Evolutionary conservation across 1,140 invertebrate species (phyloP), one percentile per base, ranked within the genome.

Genomic region (Aphaenogaster floridana): DNA sequence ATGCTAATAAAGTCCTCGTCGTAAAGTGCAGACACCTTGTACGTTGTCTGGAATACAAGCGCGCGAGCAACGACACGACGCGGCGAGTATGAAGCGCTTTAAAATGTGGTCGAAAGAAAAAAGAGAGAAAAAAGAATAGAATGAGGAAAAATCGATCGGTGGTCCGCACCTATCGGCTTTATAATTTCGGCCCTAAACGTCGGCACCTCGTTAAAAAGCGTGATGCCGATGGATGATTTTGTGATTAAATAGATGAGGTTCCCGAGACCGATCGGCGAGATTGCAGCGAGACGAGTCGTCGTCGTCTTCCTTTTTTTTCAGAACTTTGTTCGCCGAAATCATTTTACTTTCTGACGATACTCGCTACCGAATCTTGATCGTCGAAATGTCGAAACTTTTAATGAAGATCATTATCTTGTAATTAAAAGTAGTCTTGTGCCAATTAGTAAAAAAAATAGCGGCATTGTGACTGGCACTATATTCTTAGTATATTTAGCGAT

Each of bases 1-100:
- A 93, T 93, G 90, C 87, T 92, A 93, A 93, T 93, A 92, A 93
- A 91, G 90, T 88, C 72, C 89, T 89, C 86, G 91, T 87, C 79
- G 80, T 88, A 88, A 92, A 90, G 68, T 77, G 80, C 59, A 80
- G 77, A 86, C 63, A 71, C 64, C 77, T 90, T 83, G 77, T 74
- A 88, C 54, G 39, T 76, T 71, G 77, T 66, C 69, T 52, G 68
- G 80, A 21, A 76, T 84, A 76, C 59, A 84, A 84, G 72, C 61
- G 66, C 63, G 63, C 64, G 28, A 34, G 17, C 42, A 39, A 78
- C 11, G 59, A 13, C 21, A 78, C 11, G 59, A 13, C 21, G 69
- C 42, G 54, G 9, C 13, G 17, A 28, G 42, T 50, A 39, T n/a
- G 59, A 71, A 61, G 42, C 28, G 57, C 15, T 64, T 45, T 36